phyloP scores from a whole-genome alignment of 2,888 invertebrate species.

The Alloscopus bannaensis region DNA sequence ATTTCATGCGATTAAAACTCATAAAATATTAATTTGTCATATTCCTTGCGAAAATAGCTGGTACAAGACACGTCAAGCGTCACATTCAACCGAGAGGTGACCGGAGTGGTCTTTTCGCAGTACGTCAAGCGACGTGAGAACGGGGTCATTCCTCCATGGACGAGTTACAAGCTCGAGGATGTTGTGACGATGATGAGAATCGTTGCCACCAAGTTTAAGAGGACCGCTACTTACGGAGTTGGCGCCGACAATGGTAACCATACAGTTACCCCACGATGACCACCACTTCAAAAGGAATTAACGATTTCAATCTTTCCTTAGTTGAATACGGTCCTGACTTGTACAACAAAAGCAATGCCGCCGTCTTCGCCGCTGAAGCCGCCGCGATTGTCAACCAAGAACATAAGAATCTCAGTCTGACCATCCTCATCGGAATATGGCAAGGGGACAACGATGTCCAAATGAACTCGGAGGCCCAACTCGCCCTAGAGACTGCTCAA shows the following conservation, averaged over 20 bases:
- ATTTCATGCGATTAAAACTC: no score
- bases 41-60: no score
- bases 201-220: slow-evolving; percentile 6
- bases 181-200: slow-evolving; percentile 3
- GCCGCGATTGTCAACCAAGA: slow-evolving; percentile 5
- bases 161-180: not conserved
- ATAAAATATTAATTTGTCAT: no score
- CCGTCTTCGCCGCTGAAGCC: not conserved
- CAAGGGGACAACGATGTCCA: not conserved
- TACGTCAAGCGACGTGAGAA: slow-evolving; percentile 24
- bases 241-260: not conserved
- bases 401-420: not conserved
- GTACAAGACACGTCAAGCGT: no score
- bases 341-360: not conserved
- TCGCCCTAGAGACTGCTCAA: not conserved
- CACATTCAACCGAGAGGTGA: slow-evolving; percentile 16
- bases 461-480: not conserved
- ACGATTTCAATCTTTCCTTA: not conserved
- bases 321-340: not conserved
- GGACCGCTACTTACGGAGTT: not conserved
- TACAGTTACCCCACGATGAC: not conserved
- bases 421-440: slow-evolving; percentile 4
- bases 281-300: not conserved
- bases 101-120: slow-evolving; percentile 24
- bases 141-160: slow-evolving; percentile 11